Base-by-base conservation (phyloP, 2,113 vertebrate species). In the Myotis brandtii region DNA sequence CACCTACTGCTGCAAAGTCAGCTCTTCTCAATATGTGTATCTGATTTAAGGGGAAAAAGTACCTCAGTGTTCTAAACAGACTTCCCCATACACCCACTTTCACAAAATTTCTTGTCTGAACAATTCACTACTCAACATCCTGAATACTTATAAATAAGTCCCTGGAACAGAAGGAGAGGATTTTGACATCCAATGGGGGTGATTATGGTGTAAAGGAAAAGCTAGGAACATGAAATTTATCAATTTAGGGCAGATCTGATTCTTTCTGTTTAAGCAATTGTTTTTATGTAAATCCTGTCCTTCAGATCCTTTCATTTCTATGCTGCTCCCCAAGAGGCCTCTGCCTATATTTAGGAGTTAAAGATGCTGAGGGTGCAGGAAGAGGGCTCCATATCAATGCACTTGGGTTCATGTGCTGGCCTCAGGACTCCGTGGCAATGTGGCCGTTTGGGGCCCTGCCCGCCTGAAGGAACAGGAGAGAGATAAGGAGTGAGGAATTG, bases 1-100 rank as follows among this genome's bases (percentile, higher is more conserved):
- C 70, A 93, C 81, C 95, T 93, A 79, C 86, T 54, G 34, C 91
- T 46, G 6, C 52, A 89, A 40, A 72, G 54, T 89, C 73, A 82
- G 59, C 34, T 66, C 21, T 75, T 77, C 46, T 75, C 89, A 67
- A 14, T 46, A 48, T 50, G 25, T 32, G 14, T 40, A 40, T 79
- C 37, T 66, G 34, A 12, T 43, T 56, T 52, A 32, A 72, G 59
- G 27, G 56, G n/a, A 69, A 48, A 80, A 62, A 48, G 73, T n/a
- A 62, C 11, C 16, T 46, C 23, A n/a, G 54, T 86, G 62, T 73
- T 46, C 66, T 72, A 23, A 62, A 91, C 43, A 79, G 46, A 79
- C 30, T 67, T 66, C 21, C 30, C n/a, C 72, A 48, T 50, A 46
- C 30, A 83, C 11, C 32, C 32, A 56, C 14, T 32, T 86, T 62